Percentiles rank a stretch among this genome's conserved stretches.
phyloP scores from a whole-genome alignment of 2,888 invertebrate genomes.

The Leptopilina drosophilae region DNA sequence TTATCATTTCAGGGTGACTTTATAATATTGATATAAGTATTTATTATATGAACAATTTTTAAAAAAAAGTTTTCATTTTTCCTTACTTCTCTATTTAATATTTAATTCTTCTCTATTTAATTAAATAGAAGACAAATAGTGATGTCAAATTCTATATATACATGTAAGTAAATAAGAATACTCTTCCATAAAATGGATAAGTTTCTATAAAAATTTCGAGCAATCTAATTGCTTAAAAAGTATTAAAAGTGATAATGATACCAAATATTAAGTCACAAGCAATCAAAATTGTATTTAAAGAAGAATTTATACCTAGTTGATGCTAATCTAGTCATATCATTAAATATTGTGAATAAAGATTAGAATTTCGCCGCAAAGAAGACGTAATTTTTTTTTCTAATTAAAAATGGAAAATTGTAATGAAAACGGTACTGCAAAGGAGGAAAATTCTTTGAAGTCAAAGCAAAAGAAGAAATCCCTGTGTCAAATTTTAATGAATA shows the following conservation, averaged over 20 bases:
- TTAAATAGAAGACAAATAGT: background rate
- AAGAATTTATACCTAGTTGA: background rate
- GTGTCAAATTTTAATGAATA: conserved; percentile 74
- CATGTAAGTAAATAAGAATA: background rate
- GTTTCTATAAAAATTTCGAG: too few relatives aligned
- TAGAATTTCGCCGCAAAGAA: conserved; percentile 28
- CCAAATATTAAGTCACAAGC: conserved; percentile 5
- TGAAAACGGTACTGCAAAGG: conserved; percentile 59
- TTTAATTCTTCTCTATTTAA: too few relatives aligned
- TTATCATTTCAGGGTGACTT: conserved; percentile 9
- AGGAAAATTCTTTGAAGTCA: conserved; percentile 68
- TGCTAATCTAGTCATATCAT: conserved; percentile 10
- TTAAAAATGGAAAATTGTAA: conserved; percentile 66
- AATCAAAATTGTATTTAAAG: conserved; percentile 9
- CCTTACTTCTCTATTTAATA: too few relatives aligned
- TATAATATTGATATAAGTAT: background rate
- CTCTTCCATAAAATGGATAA: conserved; percentile 9
- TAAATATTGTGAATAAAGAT: conserved; percentile 22
- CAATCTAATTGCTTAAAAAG: background rate
- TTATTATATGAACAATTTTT: background rate
- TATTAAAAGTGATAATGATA: background rate
- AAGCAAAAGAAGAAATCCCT: conserved; percentile 75
- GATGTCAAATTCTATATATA: background rate
- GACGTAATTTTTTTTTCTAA: background rate
- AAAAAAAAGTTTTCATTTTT: background rate